Evolutionary conservation across 2,888 invertebrate species (phyloP), one percentile per base, ranked within the genome.

Genomic region (Andrena fulva): DNA sequence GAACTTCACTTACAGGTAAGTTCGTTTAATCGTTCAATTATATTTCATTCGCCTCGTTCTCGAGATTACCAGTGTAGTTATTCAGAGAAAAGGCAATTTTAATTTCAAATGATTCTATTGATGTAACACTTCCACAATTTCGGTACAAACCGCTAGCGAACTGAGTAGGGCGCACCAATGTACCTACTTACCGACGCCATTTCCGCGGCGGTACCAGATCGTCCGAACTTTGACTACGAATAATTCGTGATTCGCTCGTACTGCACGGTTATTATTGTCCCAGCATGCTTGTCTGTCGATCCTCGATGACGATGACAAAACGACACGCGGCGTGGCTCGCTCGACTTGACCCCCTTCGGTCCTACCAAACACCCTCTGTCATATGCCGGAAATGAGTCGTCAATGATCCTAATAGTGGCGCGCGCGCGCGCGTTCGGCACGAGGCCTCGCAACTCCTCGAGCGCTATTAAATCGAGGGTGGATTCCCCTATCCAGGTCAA

Each of bases 261-360:
- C 50, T 33, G 59, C 48, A 33, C 50, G 35, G 80, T 56, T 69
- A 77, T 73, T 81, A 77, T 77, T 77, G 73, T 62, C 62, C 67
- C 48, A 33, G 42, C 24, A 20, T n/a, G 35, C 52, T 8, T 12
- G 35, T n/a, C 24, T 8, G 33, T 31, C 73, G 24, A 75, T 74
- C 59, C 35, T 35, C 50, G 56, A 60, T 74, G 84, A 77, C 80
- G 79, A 82, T 86, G 84, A 87, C 86, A 87, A 84, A 88, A 85
- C 84, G 84, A 83, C 77, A 81, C 79, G 76, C 79, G 82, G 82
- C 81, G 74, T 73, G 84, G 83, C 82, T 85, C 85, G 87, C 79
- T 78, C 79, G 82, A 87, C 89, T 90, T 88, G 90, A 90, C 90
- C 89, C 80, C 77, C 73, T 88, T 86, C 77, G 77, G 77, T 84